Conservation (phyloP, 2,113 vertebrate species). For the Menura novaehollandiae region DNA sequence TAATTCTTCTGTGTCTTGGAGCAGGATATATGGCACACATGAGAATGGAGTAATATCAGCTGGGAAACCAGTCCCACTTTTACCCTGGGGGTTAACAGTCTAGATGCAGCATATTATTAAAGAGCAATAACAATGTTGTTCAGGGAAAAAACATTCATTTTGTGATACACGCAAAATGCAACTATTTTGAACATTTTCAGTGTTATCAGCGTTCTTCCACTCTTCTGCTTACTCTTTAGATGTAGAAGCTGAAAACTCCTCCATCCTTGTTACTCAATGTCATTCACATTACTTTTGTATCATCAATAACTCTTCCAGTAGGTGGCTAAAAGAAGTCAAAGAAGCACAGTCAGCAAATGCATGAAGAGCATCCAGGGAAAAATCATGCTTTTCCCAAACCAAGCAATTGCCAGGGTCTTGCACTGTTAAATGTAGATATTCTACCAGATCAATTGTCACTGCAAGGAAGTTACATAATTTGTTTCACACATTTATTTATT, state of each 20-base stretch:
- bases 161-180: background rate
- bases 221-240: background rate
- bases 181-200: background rate
- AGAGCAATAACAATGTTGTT: background rate
- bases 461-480: background rate
- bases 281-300: background rate
- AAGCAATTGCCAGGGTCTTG: background rate
- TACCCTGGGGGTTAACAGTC: background rate
- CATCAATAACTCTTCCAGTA: background rate
- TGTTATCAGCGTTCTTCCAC: background rate
- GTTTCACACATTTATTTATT: background rate
- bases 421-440: background rate
- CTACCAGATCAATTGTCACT: background rate
- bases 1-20: conserved; percentile 32
- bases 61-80: background rate
- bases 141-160: background rate
- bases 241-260: background rate
- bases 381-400: background rate
- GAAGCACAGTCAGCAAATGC: background rate
- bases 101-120: background rate
- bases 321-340: background rate
- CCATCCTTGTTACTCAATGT: background rate
- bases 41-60: background rate
- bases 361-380: background rate
- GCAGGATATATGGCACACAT: background rate